These are phyloP conservation scores for Monopis laevigella DNA, from an alignment of 2,888 invertebrate species.

Conservation along the genomic window DNA sequence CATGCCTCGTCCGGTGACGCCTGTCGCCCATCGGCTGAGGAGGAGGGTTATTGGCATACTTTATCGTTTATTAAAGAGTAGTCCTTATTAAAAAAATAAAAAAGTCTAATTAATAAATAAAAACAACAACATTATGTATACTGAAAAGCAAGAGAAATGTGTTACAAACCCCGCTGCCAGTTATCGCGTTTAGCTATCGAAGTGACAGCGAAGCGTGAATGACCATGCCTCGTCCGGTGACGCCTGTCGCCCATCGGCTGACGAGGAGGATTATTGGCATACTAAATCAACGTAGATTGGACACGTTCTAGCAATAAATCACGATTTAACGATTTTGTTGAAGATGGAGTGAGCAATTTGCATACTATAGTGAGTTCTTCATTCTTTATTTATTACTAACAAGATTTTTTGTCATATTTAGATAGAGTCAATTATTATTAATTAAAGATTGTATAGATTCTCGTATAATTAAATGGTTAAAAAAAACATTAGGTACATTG, in stretches of 20 bases:
- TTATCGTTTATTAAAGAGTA: too few species aligned
- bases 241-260: slow-evolving; percentile 25
- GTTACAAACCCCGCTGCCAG: too few species aligned
- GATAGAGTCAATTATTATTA: too few species aligned
- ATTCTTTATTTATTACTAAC: slow-evolving; percentile 3
- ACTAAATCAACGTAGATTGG: slow-evolving; percentile 55
- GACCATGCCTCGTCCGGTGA: slow-evolving; percentile 4
- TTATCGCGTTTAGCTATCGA: neutral
- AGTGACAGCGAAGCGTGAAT: slow-evolving; percentile 6
- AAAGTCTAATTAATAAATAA: too few species aligned
- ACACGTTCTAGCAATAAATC: slow-evolving; percentile 46
- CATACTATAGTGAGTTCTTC: slow-evolving; percentile 4
- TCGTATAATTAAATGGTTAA: too few species aligned
- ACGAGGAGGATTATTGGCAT: slow-evolving; percentile 50
- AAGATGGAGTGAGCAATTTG: slow-evolving; percentile 9
- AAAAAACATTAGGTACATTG: too few species aligned
- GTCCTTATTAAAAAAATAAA: too few species aligned
- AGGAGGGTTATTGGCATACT: slow-evolving; percentile 49
- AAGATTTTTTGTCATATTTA: too few species aligned
- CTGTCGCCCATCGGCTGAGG: slow-evolving; percentile 30
- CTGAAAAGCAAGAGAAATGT: too few species aligned
- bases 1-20: slow-evolving; percentile 4
- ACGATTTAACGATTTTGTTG: slow-evolving; percentile 17
- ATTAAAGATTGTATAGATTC: too few species aligned
- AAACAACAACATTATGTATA: too few species aligned